A percentile compares a stretch with the other conserved stretches of the same genome.
phyloP scores from a whole-genome alignment of 2,113 vertebrate species.

The Nipponia nippon region DNA sequence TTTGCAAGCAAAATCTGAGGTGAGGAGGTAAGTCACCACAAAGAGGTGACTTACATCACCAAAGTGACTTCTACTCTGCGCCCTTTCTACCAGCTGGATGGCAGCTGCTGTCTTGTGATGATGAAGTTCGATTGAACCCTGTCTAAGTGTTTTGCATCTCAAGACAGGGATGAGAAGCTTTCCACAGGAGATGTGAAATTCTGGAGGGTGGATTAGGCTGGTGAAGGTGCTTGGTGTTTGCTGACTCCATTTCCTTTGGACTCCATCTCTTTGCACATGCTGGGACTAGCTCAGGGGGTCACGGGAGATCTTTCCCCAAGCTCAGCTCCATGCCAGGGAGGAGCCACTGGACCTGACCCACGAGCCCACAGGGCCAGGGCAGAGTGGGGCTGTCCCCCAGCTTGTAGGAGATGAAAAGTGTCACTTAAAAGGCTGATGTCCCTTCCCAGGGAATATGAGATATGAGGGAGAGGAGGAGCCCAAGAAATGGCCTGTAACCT shows the following conservation, averaged over 20 bases:
- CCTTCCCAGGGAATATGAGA: not conserved
- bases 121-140: not conserved
- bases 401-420: not conserved
- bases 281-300: fast-evolving
- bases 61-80: not conserved
- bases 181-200: not conserved
- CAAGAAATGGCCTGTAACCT: not conserved
- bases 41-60: not conserved
- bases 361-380: fast-evolving
- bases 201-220: not conserved
- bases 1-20: not conserved
- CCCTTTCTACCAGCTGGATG: not conserved
- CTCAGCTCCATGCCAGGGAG: not conserved
- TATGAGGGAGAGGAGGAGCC: not conserved
- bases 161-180: not conserved
- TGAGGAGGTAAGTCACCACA: not conserved
- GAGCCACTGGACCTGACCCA: not conserved
- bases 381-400: fast-evolving
- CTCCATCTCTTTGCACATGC: not conserved
- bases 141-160: not conserved
- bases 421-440: not conserved
- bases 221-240: not conserved
- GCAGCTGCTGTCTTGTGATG: not conserved
- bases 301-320: not conserved
- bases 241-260: not conserved